phyloP scores from a whole-genome alignment of 2,888 invertebrate genomes.

The Schizotus pectinicornis region DNA sequence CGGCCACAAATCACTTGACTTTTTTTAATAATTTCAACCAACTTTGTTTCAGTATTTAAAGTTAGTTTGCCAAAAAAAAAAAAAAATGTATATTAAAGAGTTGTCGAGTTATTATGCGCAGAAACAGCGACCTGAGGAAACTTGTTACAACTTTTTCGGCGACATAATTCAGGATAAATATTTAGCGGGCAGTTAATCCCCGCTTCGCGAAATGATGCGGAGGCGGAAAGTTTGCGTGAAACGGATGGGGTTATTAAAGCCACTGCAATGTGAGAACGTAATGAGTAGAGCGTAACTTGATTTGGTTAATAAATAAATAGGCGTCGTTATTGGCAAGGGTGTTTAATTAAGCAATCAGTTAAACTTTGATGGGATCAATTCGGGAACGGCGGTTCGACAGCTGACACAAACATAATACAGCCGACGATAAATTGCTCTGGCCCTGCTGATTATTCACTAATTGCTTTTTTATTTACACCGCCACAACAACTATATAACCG shows the following conservation, averaged over 20 bases:
- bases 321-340: conserved; percentile 29
- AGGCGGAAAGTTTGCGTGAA: conserved; percentile 1
- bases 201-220: background rate
- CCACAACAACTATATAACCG: conserved; percentile 17
- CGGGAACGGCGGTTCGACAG: conserved; percentile 37
- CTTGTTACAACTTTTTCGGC: background rate
- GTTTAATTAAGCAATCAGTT: conserved; percentile 42
- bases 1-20: background rate
- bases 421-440: conserved; percentile 30
- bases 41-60: background rate
- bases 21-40: background rate
- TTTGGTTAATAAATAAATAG: conserved; percentile 34
- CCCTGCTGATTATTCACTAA: conserved; percentile 30
- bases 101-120: background rate
- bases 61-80: background rate
- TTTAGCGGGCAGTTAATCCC: too few species aligned
- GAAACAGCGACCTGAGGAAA: background rate
- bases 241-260: conserved; percentile 11
- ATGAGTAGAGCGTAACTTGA: conserved; percentile 19
- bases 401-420: conserved; percentile 36
- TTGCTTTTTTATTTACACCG: conserved; percentile 31
- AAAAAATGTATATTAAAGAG: too few species aligned
- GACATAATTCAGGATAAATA: too few species aligned
- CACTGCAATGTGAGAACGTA: conserved; percentile 13
- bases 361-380: conserved; percentile 38